Evolutionary conservation across 2,888 invertebrate species (phyloP).

Genomic region (Morpho helenor): DNA sequence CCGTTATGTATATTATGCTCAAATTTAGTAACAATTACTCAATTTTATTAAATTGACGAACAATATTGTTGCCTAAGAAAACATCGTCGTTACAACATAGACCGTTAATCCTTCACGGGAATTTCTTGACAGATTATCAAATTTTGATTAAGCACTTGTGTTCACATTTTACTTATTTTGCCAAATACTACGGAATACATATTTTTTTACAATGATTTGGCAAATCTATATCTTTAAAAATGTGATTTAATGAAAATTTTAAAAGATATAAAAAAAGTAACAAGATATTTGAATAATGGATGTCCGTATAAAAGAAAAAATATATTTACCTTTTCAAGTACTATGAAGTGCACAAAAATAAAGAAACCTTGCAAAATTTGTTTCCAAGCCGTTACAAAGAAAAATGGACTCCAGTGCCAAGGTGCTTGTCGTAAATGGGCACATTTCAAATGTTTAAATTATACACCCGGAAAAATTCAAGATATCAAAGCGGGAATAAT

Average conservation of each 20-base stretch:
- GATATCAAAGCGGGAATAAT: conserved; percentile 48
- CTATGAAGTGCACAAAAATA: conserved; percentile 29
- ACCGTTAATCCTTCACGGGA: too few relatives aligned
- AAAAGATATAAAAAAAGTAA: too few relatives aligned
- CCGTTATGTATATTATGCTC: too few relatives aligned
- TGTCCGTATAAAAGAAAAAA: conserved; percentile 7
- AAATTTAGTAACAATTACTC: too few relatives aligned
- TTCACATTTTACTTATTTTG: too few relatives aligned
- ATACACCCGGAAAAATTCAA: conserved; percentile 45
- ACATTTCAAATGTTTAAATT: conserved; percentile 48
- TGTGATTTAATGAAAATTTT: neutral
- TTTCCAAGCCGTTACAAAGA: conserved; percentile 36
- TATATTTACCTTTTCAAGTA: neutral
- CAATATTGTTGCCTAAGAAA: too few relatives aligned
- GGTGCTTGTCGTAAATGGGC: conserved; percentile 55
- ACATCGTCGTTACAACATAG: too few relatives aligned
- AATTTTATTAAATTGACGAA: too few relatives aligned
- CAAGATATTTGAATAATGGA: conserved; percentile 13
- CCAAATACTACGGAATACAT: too few relatives aligned
- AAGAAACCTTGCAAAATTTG: conserved; percentile 56
- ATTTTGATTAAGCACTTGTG: too few relatives aligned
- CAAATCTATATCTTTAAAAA: neutral
- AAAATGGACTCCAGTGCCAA: conserved; percentile 49
- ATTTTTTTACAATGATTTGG: too few relatives aligned
- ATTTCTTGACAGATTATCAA: too few relatives aligned